phyloP scores from a whole-genome alignment of 2,888 invertebrate species.

The Agrotis ipsilon region DNA sequence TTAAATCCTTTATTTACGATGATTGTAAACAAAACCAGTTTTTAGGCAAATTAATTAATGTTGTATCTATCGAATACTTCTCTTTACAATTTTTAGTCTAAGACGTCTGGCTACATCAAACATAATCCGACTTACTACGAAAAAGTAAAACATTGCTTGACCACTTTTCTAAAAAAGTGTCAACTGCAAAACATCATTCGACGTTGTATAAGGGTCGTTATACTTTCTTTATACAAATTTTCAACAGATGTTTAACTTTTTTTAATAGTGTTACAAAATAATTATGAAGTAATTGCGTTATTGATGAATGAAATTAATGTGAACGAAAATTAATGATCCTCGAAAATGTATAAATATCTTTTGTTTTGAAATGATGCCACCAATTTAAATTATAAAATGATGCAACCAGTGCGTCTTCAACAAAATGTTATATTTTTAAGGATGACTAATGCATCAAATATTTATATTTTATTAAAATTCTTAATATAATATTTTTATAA shows the following conservation, averaged over 20 bases:
- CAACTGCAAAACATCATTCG: too few species aligned
- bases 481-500: too few species aligned
- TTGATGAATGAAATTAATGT: not conserved
- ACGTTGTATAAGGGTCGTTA: too few species aligned
- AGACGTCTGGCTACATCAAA: not conserved
- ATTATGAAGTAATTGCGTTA: not conserved
- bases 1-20: too few species aligned
- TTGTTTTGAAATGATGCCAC: not conserved
- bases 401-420: not conserved
- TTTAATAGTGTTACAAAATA: too few species aligned
- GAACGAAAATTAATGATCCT: not conserved
- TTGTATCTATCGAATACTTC: not conserved
- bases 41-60: not conserved
- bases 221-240: too few species aligned
- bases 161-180: too few species aligned
- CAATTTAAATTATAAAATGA: not conserved
- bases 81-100: not conserved
- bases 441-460: not conserved
- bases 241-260: too few species aligned
- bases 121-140: too few species aligned
- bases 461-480: not conserved
- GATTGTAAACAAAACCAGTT: not conserved
- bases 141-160: too few species aligned
- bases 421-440: not conserved
- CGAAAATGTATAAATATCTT: not conserved